A percentile compares a stretch with the other conserved stretches of the same genome.
phyloP scores from a whole-genome alignment of 30 jellyfish, hydroid and myxozoan genomes.

The Chrysaora quinquecirrha region DNA sequence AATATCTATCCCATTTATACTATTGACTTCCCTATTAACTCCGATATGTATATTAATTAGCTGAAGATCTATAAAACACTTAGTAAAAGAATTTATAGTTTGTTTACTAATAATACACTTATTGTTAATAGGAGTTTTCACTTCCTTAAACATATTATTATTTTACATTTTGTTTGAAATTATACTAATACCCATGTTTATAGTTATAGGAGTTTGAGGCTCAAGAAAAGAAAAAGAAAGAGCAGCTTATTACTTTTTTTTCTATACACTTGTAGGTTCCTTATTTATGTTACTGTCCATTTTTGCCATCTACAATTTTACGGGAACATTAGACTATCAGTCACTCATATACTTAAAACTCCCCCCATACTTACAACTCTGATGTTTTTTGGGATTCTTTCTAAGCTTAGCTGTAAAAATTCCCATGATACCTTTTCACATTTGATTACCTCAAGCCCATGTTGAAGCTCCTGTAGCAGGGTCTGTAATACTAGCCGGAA shows the following conservation, averaged over 20 bases:
- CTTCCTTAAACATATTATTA: slow-evolving; percentile 25
- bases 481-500: slow-evolving; percentile 66
- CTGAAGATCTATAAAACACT: slow-evolving; percentile 7
- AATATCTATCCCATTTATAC: slow-evolving; percentile 43
- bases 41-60: slow-evolving; percentile 58
- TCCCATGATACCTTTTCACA: slow-evolving; percentile 76
- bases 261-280: slow-evolving; percentile 69
- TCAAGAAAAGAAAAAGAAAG: slow-evolving; percentile 67
- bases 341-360: not conserved
- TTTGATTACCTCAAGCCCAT: slow-evolving; percentile 87
- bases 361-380: slow-evolving; percentile 45
- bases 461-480: slow-evolving; percentile 87
- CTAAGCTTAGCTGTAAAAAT: slow-evolving; percentile 68
- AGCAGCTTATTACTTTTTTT: slow-evolving; percentile 76
- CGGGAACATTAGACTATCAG: slow-evolving; percentile 44
- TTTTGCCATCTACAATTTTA: slow-evolving; percentile 9
- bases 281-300: slow-evolving; percentile 47
- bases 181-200: slow-evolving; percentile 65
- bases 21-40: slow-evolving; percentile 38
- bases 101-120: slow-evolving; percentile 6
- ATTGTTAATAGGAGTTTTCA: slow-evolving; percentile 36
- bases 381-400: slow-evolving; percentile 58
- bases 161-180: slow-evolving; percentile 80
- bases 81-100: slow-evolving; percentile 40
- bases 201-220: slow-evolving; percentile 74